Conservation (phyloP, 2,113 vertebrate species). For the Chaenocephalus aceratus region DNA sequence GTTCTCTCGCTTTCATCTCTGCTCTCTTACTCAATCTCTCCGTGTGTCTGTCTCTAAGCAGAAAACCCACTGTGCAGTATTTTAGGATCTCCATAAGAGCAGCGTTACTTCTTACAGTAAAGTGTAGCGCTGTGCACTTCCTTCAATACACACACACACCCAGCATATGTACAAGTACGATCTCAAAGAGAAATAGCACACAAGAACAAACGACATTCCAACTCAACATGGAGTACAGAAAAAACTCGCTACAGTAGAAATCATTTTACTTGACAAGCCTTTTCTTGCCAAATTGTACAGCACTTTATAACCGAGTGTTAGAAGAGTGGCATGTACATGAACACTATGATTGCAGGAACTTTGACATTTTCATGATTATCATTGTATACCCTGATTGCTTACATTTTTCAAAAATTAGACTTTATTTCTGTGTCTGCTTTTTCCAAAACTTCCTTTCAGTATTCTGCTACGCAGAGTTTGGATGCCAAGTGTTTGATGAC, state of each 20-base stretch:
- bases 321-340: not conserved
- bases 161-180: not conserved
- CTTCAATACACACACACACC: not conserved
- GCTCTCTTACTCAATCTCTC: slow-evolving; percentile 53
- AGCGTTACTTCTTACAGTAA: slow-evolving; percentile 24
- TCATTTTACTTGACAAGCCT: no score
- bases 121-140: slow-evolving; percentile 23
- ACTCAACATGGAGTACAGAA: not conserved
- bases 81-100: slow-evolving; percentile 64
- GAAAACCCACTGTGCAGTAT: slow-evolving; percentile 67
- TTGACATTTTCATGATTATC: not conserved
- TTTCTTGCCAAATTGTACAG: no score
- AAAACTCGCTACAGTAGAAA: not conserved
- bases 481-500: no score
- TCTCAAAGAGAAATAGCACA: slow-evolving; percentile 2
- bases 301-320: no score
- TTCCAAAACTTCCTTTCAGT: no score
- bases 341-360: not conserved
- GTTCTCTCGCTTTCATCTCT: slow-evolving; percentile 57
- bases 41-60: slow-evolving; percentile 61
- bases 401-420: not conserved
- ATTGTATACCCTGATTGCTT: not conserved
- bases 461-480: no score
- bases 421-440: no score
- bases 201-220: not conserved